Evolutionary conservation across 1,140 invertebrate species (phyloP), one percentile per base, ranked within the genome.

Genomic region (Aphelenchoides besseyi): DNA sequence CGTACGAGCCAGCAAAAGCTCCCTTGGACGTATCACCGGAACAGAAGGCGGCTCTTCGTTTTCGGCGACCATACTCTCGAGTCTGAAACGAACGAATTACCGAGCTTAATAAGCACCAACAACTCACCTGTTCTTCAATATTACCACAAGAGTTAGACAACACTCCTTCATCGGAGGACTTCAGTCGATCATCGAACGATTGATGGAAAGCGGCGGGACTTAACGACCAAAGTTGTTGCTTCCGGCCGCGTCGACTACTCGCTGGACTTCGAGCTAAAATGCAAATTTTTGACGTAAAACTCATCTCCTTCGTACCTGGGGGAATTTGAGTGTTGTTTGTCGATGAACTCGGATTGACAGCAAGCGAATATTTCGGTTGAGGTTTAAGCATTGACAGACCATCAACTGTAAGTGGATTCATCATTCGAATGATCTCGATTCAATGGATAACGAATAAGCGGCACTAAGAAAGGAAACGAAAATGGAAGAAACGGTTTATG

Each of bases 81-180:
- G 41, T 36, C 69, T 71, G 36, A 66, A 73, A 72, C n/a, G 30
- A 1, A 29, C 53, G n/a, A 69, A 16, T 1, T 26, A 69, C 23
- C 16, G 12, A 29, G 2, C 36, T 1, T 12, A 37, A 12, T 23
- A n/a, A 32, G 30, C 16, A 16, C n/a, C n/a, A n/a, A n/a, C n/a
- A 66, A 66, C n/a, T 62, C 28, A 61, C 78, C 37, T 80, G 41
- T 36, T 71, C 36, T 35, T 59, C 67, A 30, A 79, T 74, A 54
- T 80, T 73, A 9, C 77, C 75, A 62, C 77, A 79, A 1, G 77
- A 79, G 64, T 79, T 79, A 18, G 77, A 80, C 12, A 79, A 59
- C 9, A 36, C 53, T 30, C n/a, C 62, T 1, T 18, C 41, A 3
- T 18, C 59, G 16, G 30, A 68, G 33, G 30, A 30, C 23, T 66